A percentile compares a stretch with the other conserved stretches of the same genome.
These are phyloP conservation scores for Galerucella calmariensis DNA, from an alignment of 2,888 invertebrate genomes.

Conservation along the genomic window DNA sequence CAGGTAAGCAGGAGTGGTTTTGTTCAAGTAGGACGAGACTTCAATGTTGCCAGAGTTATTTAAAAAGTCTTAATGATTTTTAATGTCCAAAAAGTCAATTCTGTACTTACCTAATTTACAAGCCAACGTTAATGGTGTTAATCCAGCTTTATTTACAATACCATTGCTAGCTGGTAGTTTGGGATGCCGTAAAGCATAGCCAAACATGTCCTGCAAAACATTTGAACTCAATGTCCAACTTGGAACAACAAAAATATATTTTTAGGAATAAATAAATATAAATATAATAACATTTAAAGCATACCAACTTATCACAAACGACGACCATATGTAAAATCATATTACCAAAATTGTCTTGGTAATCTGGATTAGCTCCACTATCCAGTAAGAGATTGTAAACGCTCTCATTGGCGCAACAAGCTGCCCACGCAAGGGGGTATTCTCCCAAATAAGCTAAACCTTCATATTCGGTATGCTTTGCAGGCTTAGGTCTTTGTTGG, in stretches of 20 bases:
- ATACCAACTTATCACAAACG: slow-evolving; percentile 94
- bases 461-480: slow-evolving; percentile 91
- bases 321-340: slow-evolving; percentile 99
- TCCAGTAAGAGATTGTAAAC: slow-evolving; percentile 96
- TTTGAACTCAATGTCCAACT: neutral
- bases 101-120: slow-evolving; percentile 80
- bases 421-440: slow-evolving; percentile 97
- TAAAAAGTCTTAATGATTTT: too few species aligned
- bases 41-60: too few species aligned
- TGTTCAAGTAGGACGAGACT: too few species aligned
- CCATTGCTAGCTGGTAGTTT: slow-evolving; percentile 93
- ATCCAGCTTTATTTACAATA: slow-evolving; percentile 86
- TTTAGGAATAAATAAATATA: too few species aligned
- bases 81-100: too few species aligned
- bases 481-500: slow-evolving; percentile 84
- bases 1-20: too few species aligned
- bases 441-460: slow-evolving; percentile 98
- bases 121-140: slow-evolving; percentile 95
- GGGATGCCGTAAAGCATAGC: slow-evolving; percentile 95
- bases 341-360: slow-evolving; percentile 97
- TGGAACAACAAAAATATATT: too few species aligned
- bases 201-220: slow-evolving; percentile 90
- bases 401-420: slow-evolving; percentile 96
- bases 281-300: slow-evolving; percentile 44
- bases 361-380: slow-evolving; percentile 92